Conservation (phyloP, 2,797 vertebrate genomes). For the Lagocephalus sceleratus region DNA sequence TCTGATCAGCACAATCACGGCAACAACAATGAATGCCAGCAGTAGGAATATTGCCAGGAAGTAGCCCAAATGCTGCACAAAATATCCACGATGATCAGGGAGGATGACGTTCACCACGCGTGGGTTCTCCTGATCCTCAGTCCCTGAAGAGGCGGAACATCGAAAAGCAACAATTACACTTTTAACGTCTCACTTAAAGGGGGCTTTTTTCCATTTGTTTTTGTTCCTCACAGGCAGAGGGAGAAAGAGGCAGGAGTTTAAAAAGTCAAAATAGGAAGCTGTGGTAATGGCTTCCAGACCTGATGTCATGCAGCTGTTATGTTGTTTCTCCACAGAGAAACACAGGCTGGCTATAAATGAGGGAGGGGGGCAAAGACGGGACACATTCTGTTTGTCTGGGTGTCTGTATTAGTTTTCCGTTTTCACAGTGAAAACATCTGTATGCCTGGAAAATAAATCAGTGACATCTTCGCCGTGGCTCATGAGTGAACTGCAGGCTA, state of each 20-base stretch:
- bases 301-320: constrained; percentile 77
- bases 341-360: constrained; percentile 55
- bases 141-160: constrained; percentile 66
- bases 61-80: constrained; percentile 91
- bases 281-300: constrained; percentile 78
- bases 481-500: constrained; percentile 5
- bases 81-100: constrained; percentile 83
- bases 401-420: constrained; percentile 62
- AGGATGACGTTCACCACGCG: constrained; percentile 90
- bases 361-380: constrained; percentile 47
- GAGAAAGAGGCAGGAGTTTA: constrained; percentile 59
- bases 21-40: constrained; percentile 81
- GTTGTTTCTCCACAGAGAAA: constrained; percentile 51
- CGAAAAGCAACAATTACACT: not conserved
- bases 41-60: constrained; percentile 87
- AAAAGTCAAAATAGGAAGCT: constrained; percentile 62
- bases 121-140: constrained; percentile 70
- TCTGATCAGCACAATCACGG: constrained; percentile 79
- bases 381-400: constrained; percentile 59
- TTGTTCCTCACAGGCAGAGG: not conserved
- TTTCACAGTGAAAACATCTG: constrained; percentile 34
- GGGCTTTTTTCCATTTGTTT: not conserved
- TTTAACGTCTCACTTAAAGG: not conserved
- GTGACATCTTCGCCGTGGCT: constrained; percentile 22
- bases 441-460: constrained; percentile 35